Conservation (phyloP, 2,888 invertebrate species). For the Drosophila pseudotakahashii region DNA sequence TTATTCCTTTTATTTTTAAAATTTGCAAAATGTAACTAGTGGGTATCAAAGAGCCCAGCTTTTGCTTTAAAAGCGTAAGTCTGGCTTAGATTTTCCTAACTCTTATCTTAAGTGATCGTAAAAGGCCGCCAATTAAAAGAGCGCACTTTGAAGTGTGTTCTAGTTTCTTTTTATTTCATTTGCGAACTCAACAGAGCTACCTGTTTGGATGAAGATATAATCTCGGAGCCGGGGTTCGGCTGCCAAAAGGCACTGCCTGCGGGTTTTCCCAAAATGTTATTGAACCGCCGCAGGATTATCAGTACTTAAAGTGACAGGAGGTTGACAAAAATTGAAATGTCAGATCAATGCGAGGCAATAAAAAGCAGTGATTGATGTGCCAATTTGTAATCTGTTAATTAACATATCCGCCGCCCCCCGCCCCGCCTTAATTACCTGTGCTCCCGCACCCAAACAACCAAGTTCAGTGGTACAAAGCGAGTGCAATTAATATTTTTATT, state of each 20-base stretch:
- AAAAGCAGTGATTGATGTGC: conserved; percentile 62
- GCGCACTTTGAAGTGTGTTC: conserved; percentile 32
- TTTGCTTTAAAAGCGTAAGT: not conserved
- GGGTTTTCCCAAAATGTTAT: conserved; percentile 41
- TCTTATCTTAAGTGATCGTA: conserved; percentile 39
- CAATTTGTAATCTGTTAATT: conserved; percentile 49
- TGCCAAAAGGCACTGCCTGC: conserved; percentile 16
- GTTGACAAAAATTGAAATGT: conserved; percentile 53
- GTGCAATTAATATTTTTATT: conserved; percentile 67
- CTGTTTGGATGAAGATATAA: conserved; percentile 27
- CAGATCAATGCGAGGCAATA: conserved; percentile 46
- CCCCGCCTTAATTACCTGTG: conserved; percentile 29
- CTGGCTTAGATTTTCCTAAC: conserved; percentile 24
- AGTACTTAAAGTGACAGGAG: conserved; percentile 23
- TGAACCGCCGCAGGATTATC: conserved; percentile 52
- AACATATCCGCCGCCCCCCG: conserved; percentile 27
- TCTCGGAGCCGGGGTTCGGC: not conserved
- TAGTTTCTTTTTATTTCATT: conserved; percentile 31
- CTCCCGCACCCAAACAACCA: conserved; percentile 32
- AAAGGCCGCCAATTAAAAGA: conserved; percentile 26
- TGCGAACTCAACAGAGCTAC: conserved; percentile 2
- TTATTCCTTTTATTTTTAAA: not conserved
- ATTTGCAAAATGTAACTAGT: not conserved
- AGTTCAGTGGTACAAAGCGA: conserved; percentile 74
- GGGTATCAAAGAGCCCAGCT: not conserved